Evolutionary conservation across 2,888 invertebrate genomes (phyloP).

Genomic region (Acanthosepion esculentum): DNA sequence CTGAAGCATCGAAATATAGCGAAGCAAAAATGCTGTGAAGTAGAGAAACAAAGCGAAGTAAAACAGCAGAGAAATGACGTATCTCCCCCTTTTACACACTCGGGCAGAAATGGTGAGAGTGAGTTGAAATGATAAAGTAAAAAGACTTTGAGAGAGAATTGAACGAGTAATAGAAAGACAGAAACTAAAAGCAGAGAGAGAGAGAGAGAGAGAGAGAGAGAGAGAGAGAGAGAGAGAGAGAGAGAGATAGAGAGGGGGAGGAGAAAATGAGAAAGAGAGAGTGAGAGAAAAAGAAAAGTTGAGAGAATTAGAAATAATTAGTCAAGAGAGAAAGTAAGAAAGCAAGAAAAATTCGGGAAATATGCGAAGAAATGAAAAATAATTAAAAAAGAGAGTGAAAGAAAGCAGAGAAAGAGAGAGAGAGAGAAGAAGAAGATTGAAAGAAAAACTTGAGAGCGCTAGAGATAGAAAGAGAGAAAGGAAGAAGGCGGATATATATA

Average conservation of each 20-base stretch:
- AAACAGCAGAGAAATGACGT: too few species aligned
- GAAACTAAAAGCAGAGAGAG: constrained; percentile 43
- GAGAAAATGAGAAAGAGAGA: constrained; percentile 1
- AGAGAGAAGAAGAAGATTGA: constrained; percentile 36
- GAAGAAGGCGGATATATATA: not conserved
- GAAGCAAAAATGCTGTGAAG: too few species aligned
- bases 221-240: constrained; percentile 33
- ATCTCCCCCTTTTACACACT: too few species aligned
- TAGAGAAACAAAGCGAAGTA: too few species aligned
- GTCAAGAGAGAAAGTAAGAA: not conserved
- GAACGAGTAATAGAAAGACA: constrained; percentile 39
- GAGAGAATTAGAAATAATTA: constrained; percentile 45
- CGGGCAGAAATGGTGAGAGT: too few species aligned
- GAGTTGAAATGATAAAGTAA: constrained; percentile 10
- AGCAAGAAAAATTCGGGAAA: not conserved
- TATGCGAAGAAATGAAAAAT: constrained; percentile 40
- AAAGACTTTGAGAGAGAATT: not conserved
- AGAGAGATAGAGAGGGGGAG: not conserved
- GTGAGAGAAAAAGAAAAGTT: constrained; percentile 40
- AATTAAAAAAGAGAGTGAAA: constrained; percentile 39
- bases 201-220: constrained; percentile 41
- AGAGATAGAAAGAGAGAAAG: constrained; percentile 44
- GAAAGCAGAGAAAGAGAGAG: not conserved
- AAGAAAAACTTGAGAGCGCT: constrained; percentile 25
- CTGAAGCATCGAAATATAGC: too few species aligned